Percentiles rank a stretch among this genome's conserved stretches.
phyloP scores from a whole-genome alignment of 1,140 invertebrate genomes.

The Cydia amplana region DNA sequence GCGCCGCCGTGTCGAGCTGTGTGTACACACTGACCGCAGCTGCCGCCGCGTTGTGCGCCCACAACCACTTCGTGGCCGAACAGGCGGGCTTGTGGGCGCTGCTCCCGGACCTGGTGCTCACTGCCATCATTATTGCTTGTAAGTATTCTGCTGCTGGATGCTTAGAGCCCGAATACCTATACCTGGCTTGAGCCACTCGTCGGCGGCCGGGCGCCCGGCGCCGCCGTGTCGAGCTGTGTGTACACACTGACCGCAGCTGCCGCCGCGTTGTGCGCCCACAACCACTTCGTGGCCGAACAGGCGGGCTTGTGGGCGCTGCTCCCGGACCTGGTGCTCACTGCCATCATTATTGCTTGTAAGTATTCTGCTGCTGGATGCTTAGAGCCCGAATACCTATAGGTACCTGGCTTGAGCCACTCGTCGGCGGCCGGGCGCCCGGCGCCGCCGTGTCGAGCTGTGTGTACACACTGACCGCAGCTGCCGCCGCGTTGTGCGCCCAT shows the following conservation, averaged over 20 bases:
- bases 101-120: conserved; percentile 64
- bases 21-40: conserved; percentile 85
- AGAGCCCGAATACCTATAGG: too few species aligned
- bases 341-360: conserved; percentile 80
- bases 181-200: too few species aligned
- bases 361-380: conserved; percentile 36
- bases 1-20: conserved; percentile 84
- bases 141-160: conserved; percentile 52
- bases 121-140: conserved; percentile 79
- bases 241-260: conserved; percentile 85
- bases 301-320: conserved; percentile 63
- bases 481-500: conserved; percentile 75
- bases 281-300: conserved; percentile 65
- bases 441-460: conserved; percentile 85
- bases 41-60: conserved; percentile 76
- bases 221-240: conserved; percentile 84
- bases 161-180: too few species aligned
- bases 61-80: conserved; percentile 67
- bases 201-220: conserved; percentile 85
- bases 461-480: conserved; percentile 84
- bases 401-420: too few species aligned
- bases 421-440: conserved; percentile 84
- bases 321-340: conserved; percentile 64
- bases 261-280: conserved; percentile 69
- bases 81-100: conserved; percentile 63